Percentiles rank a stretch among this genome's conserved stretches.
phyloP scores from a whole-genome alignment of 2,797 vertebrate genomes.

The Mionectes olivaceus region DNA sequence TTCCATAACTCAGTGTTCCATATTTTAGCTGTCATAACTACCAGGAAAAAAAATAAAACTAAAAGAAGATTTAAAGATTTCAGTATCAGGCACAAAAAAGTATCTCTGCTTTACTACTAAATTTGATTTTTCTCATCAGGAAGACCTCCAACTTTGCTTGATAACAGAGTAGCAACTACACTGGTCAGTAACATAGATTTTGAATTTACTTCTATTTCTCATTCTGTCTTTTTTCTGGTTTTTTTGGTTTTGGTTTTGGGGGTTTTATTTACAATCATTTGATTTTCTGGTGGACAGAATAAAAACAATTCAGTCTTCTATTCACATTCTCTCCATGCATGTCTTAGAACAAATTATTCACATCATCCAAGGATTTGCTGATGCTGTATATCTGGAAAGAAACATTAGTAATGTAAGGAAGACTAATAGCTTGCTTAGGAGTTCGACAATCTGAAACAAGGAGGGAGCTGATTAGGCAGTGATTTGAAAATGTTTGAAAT shows the following conservation, averaged over 20 bases:
- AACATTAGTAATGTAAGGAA: conserved; percentile 35
- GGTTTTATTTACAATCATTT: neutral
- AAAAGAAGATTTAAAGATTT: neutral
- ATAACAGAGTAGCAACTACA: neutral
- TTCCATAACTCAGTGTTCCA: neutral
- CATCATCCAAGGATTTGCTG: conserved; percentile 31
- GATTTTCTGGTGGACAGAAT: neutral
- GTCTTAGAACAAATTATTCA: conserved; percentile 37
- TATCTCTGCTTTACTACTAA: neutral
- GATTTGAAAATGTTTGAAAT: conserved; percentile 26
- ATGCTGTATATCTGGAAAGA: conserved; percentile 21
- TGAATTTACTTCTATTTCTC: neutral
- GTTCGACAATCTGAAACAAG: conserved; percentile 34
- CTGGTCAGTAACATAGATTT: neutral
- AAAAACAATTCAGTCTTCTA: neutral
- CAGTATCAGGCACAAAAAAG: neutral
- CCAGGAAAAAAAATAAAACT: rapidly evolving
- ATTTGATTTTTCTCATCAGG: neutral
- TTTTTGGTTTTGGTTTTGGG: neutral
- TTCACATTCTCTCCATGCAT: neutral
- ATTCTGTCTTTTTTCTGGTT: rapidly evolving
- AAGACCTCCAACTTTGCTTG: neutral
- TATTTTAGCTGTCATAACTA: neutral
- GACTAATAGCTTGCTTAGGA: conserved; percentile 49
- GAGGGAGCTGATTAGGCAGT: conserved; percentile 21